A percentile compares a stretch with the other conserved stretches of the same genome.
phyloP scores from a whole-genome alignment of 2,888 invertebrate species.

The Gerosis bhagava region DNA sequence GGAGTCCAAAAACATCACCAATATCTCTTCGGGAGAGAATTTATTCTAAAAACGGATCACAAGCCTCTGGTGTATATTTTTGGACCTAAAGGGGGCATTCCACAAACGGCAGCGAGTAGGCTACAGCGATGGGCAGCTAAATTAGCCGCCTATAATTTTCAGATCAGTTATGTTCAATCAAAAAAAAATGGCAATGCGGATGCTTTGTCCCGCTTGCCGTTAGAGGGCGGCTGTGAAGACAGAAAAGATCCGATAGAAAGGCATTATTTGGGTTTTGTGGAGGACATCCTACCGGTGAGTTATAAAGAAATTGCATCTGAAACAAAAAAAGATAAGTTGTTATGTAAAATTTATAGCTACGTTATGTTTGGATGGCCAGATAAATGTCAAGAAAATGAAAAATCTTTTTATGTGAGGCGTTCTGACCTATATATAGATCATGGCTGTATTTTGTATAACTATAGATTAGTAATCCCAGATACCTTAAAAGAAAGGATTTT shows the following conservation, averaged over 20 bases:
- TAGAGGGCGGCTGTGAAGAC: conserved; percentile 1
- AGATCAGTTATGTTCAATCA: conserved; percentile 30
- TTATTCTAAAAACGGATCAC: conserved; percentile 49
- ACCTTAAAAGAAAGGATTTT: background rate
- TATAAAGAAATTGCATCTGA: conserved; percentile 7
- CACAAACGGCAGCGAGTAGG: conserved; percentile 39
- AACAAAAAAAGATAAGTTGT: conserved; percentile 8
- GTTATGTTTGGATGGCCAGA: conserved; percentile 5
- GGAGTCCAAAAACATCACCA: conserved; percentile 35
- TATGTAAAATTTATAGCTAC: conserved; percentile 1
- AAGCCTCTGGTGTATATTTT: conserved; percentile 52
- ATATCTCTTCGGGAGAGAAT: conserved; percentile 37
- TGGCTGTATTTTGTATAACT: background rate
- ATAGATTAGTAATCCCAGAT: conserved; percentile 1
- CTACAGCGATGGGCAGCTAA: conserved; percentile 43
- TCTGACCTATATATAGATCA: background rate
- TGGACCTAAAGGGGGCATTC: conserved; percentile 29
- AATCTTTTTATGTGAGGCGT: background rate
- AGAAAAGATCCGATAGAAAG: background rate
- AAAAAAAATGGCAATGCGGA: conserved; percentile 32
- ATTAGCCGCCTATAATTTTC: conserved; percentile 44
- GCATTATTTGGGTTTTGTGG: conserved; percentile 12
- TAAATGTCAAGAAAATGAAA: conserved; percentile 2
- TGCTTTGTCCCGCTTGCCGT: conserved; percentile 33
- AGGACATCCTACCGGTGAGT: conserved; percentile 13